Percentiles rank a stretch among this genome's conserved stretches.
Conservation (phyloP, 2,113 vertebrate species). For the Tyto alba region DNA sequence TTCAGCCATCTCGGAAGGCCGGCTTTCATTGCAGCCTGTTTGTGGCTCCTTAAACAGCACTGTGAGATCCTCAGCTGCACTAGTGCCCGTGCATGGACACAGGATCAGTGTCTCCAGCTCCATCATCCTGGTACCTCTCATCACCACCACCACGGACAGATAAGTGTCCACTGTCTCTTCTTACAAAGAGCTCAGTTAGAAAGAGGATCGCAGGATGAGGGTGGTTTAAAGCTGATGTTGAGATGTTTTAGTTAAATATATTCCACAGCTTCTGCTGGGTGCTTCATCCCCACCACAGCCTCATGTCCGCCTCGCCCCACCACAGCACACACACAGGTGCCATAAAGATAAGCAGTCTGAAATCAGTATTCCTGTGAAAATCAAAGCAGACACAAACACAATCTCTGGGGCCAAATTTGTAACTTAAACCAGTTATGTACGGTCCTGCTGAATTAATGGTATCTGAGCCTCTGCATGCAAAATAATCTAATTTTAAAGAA, state of each 20-base stretch:
- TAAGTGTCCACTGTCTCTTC: accelerated
- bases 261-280: background rate
- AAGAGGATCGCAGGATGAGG: background rate
- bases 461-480: background rate
- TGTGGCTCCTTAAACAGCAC: background rate
- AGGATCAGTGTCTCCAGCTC: background rate
- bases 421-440: background rate
- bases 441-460: background rate
- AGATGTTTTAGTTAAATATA: background rate
- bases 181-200: background rate
- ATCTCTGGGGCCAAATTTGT: background rate
- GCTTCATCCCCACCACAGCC: background rate
- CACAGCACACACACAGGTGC: background rate
- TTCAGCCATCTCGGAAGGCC: background rate
- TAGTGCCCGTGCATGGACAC: background rate
- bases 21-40: accelerated
- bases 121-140: background rate
- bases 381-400: background rate
- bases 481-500: background rate
- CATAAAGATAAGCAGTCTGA: background rate
- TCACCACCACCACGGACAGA: accelerated
- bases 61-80: background rate
- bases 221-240: background rate
- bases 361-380: background rate
- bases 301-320: too few relatives aligned